phyloP scores from a whole-genome alignment of 35 echinoderm and acorn worm species.

The Diadema setosum region DNA sequence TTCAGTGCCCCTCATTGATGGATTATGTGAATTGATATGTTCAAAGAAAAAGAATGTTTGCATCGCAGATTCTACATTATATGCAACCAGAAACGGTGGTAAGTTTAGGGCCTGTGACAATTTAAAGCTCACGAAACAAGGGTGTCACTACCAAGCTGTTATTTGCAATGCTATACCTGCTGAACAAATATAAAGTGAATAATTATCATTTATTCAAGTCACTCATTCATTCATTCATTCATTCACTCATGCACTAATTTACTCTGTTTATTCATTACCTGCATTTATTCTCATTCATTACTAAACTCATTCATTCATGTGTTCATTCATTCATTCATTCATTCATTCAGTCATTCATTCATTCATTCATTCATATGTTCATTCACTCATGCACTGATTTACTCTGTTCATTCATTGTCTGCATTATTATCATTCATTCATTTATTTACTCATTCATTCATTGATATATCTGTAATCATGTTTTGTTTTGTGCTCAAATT shows the following conservation, averaged over 20 bases:
- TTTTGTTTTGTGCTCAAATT: no score
- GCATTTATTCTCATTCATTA: not conserved
- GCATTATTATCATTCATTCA: not conserved
- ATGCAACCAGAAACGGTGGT: no score
- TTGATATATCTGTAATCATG: no score
- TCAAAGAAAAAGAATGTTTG: no score
- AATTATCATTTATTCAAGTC: not conserved
- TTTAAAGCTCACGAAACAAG: no score
- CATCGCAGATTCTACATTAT: no score
- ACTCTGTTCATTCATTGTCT: not conserved
- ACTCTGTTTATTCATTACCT: not conserved
- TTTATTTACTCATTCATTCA: not conserved
- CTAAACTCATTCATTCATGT: not conserved
- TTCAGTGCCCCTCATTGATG: no score
- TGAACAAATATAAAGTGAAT: no score
- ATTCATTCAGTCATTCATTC: not conserved
- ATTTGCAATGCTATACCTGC: no score
- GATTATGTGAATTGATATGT: no score
- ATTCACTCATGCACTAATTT: not conserved
- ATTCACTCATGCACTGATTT: not conserved
- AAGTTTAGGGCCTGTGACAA: no score
- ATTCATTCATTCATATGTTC: not conserved
- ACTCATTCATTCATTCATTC: not conserved
- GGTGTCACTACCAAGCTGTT: no score
- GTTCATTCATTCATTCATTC: not conserved